These are phyloP conservation scores for Penaeus indicus DNA, from an alignment of 1,140 invertebrate genomes.

Conservation along the genomic window DNA sequence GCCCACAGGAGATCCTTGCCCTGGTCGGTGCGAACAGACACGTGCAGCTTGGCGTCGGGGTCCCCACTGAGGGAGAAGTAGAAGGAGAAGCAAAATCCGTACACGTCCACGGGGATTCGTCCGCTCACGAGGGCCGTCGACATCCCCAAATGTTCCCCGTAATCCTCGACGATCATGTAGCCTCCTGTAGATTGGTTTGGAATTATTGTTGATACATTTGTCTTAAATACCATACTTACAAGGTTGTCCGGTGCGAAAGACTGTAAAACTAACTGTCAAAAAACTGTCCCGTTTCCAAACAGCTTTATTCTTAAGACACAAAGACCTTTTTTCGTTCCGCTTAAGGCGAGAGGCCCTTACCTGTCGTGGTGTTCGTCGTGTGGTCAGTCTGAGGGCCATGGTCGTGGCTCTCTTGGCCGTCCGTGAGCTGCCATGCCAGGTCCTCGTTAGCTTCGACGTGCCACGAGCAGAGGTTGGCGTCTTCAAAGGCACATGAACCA, in stretches of 20 bases:
- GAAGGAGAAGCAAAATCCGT: conserved; percentile 49
- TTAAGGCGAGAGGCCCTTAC: background rate
- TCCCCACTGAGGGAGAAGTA: conserved; percentile 46
- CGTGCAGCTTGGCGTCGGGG: conserved; percentile 29
- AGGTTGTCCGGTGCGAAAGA: too few species aligned
- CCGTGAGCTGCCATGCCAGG: conserved; percentile 38
- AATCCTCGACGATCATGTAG: conserved; percentile 47
- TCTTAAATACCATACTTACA: too few species aligned
- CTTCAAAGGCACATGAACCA: conserved; percentile 49
- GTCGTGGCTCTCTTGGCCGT: conserved; percentile 37
- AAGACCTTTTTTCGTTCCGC: too few species aligned
- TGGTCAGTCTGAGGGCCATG: conserved; percentile 34
- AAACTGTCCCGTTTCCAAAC: too few species aligned
- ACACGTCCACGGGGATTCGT: conserved; percentile 28
- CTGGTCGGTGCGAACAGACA: conserved; percentile 26
- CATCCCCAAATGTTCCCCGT: conserved; percentile 16
- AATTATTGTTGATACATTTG: background rate
- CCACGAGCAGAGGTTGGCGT: conserved; percentile 47
- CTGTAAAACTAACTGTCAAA: too few species aligned
- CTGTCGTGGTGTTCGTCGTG: conserved; percentile 42
- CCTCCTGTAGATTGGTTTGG: conserved; percentile 21
- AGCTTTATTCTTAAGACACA: too few species aligned
- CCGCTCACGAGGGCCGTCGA: conserved; percentile 35
- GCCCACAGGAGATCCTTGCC: conserved; percentile 19
- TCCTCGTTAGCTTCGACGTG: conserved; percentile 27